A percentile compares a stretch with the other conserved stretches of the same genome.
Conservation (phyloP, 1,140 invertebrate species). For the Pseudomyrmex pallidus region DNA sequence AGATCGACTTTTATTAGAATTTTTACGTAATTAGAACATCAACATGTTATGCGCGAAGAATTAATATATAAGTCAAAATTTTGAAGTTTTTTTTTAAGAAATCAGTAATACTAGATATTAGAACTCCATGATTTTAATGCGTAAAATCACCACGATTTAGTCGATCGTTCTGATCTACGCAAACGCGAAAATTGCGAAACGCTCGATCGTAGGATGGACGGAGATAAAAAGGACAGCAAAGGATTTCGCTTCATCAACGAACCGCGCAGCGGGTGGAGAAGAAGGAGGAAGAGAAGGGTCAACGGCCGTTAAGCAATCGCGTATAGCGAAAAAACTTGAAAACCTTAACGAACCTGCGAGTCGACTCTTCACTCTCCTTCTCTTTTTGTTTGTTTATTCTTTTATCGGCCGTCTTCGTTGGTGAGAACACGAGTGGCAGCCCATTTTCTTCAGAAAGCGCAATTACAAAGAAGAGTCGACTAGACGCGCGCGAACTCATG, state of each 20-base stretch:
- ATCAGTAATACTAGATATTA: neutral
- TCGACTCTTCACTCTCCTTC: slow-evolving; percentile 53
- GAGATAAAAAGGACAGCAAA: slow-evolving; percentile 5
- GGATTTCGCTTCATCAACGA: slow-evolving; percentile 46
- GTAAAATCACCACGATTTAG: neutral
- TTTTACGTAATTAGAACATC: neutral
- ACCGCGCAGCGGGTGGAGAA: slow-evolving; percentile 37
- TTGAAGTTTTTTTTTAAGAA: neutral
- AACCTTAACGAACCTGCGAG: slow-evolving; percentile 72
- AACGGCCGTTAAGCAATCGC: slow-evolving; percentile 66
- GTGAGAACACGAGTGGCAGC: slow-evolving; percentile 30
- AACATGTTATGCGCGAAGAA: neutral
- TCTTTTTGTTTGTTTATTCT: slow-evolving; percentile 30
- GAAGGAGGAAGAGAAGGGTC: slow-evolving; percentile 25
- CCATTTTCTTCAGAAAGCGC: slow-evolving; percentile 43
- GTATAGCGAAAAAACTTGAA: slow-evolving; percentile 68
- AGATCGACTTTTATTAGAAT: slow-evolving; percentile 14
- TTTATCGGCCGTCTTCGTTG: slow-evolving; percentile 43
- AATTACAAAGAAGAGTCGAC: slow-evolving; percentile 46
- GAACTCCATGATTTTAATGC: neutral
- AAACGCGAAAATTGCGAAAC: neutral
- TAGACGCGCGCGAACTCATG: slow-evolving; percentile 56
- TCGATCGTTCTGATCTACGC: neutral
- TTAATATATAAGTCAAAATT: neutral
- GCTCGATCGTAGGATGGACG: neutral